A percentile compares a stretch with the other conserved stretches of the same genome.
Conservation (phyloP, 1,140 invertebrate genomes). For the Caenorhabditis remanei region DNA sequence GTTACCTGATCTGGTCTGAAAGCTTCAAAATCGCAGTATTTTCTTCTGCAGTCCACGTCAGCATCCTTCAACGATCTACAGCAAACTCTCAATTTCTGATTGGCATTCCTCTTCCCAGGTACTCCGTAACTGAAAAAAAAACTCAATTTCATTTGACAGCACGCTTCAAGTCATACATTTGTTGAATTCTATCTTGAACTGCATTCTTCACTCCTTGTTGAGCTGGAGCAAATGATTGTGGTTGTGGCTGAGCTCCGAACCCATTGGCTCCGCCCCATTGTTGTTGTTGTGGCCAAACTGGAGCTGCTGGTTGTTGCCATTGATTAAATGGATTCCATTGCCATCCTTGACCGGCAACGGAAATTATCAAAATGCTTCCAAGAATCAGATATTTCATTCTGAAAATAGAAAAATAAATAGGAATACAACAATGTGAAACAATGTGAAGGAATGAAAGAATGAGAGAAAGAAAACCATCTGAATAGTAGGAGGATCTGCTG, state of each 20-base stretch:
- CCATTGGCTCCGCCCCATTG: background rate
- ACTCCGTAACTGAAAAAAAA: conserved; percentile 60
- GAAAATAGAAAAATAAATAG: background rate
- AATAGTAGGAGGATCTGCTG: too few species aligned
- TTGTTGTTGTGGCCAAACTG: conserved; percentile 45
- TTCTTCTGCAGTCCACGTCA: conserved; percentile 73
- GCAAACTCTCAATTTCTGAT: conserved; percentile 74
- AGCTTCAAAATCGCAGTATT: conserved; percentile 76
- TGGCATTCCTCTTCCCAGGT: conserved; percentile 66
- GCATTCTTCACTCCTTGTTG: conserved; percentile 46
- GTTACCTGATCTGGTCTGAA: conserved; percentile 71
- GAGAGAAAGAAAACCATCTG: background rate
- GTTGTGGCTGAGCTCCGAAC: conserved; percentile 32
- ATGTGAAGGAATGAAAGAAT: background rate
- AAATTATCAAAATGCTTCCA: conserved; percentile 11
- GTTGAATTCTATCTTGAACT: conserved; percentile 31
- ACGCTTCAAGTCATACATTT: conserved; percentile 3
- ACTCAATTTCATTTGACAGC: background rate
- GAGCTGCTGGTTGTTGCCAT: conserved; percentile 50
- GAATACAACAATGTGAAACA: background rate
- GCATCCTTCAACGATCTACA: conserved; percentile 73
- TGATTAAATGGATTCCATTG: conserved; percentile 56
- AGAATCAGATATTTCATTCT: conserved; percentile 39
- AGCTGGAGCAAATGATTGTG: background rate
- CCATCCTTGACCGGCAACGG: conserved; percentile 13